A percentile compares a stretch with the other conserved stretches of the same genome.
These are phyloP conservation scores for Elysia chlorotica DNA, from an alignment of 1,140 invertebrate genomes.

Conservation along the genomic window DNA sequence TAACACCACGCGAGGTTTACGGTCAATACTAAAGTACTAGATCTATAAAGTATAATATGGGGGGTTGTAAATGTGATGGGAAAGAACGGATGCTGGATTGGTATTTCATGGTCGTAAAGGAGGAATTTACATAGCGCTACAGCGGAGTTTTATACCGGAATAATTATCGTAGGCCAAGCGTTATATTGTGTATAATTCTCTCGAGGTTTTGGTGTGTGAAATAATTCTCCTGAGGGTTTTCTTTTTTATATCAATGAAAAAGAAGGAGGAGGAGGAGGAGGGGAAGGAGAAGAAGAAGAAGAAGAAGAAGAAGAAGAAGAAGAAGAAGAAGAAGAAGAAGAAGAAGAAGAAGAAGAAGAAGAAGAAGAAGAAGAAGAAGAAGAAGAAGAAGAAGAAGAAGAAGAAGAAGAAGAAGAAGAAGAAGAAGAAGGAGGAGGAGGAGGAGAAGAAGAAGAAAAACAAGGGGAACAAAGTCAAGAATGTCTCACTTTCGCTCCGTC, in stretches of 20 bases:
- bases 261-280: background rate
- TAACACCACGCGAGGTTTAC: no score
- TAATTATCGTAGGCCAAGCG: background rate
- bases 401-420: no score
- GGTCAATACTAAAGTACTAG: no score
- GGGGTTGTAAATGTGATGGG: no score
- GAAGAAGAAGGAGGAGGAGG: no score
- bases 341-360: background rate
- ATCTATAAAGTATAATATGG: no score
- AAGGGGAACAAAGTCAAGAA: no score
- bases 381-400: background rate
- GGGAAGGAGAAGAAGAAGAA: background rate
- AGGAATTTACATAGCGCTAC: background rate
- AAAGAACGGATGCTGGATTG: no score
- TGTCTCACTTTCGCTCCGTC: no score
- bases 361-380: background rate
- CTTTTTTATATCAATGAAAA: background rate
- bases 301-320: background rate
- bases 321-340: background rate
- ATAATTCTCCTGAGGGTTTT: background rate
- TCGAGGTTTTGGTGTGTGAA: background rate
- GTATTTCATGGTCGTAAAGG: background rate
- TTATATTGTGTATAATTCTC: background rate
- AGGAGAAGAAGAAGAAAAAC: no score
- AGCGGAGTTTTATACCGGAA: background rate